Conservation (phyloP, 2,797 vertebrate species). For the Antrozous pallidus region DNA sequence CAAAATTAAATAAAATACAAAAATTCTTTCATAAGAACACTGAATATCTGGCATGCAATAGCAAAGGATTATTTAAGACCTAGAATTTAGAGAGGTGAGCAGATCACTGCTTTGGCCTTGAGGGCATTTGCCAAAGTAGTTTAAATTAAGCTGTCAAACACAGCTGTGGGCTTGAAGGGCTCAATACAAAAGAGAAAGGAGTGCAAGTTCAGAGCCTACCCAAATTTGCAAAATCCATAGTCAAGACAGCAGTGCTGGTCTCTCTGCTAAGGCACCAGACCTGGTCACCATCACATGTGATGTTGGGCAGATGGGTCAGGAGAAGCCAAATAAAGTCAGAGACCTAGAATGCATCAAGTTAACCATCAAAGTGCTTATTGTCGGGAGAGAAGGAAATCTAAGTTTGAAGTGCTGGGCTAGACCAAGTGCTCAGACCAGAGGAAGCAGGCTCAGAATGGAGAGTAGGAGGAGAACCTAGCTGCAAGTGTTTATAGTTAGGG, state of each 20-base stretch:
- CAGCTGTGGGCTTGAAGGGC: neutral
- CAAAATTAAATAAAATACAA: slow-evolving; percentile 1
- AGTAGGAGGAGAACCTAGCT: neutral
- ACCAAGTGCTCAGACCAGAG: neutral
- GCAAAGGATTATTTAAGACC: neutral
- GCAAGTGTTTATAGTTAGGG: neutral
- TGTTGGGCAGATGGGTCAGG: neutral
- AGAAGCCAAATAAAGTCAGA: neutral
- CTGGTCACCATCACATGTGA: neutral
- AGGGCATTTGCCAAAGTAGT: neutral
- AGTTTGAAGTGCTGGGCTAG: neutral
- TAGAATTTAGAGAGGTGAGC: neutral
- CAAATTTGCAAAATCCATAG: neutral
- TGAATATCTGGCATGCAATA: neutral
- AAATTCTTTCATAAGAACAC: neutral
- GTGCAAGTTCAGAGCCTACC: neutral
- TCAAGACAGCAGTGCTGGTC: neutral
- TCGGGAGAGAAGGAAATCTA: neutral
- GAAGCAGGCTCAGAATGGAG: neutral
- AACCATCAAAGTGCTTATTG: neutral
- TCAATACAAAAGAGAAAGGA: neutral
- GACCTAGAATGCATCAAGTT: neutral
- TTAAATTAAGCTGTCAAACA: neutral
- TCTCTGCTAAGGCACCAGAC: neutral
- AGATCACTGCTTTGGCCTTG: neutral